These are phyloP conservation scores for Cricetomys ansorgei DNA, from an alignment of 2,113 vertebrate genomes.

Conservation along the genomic window DNA sequence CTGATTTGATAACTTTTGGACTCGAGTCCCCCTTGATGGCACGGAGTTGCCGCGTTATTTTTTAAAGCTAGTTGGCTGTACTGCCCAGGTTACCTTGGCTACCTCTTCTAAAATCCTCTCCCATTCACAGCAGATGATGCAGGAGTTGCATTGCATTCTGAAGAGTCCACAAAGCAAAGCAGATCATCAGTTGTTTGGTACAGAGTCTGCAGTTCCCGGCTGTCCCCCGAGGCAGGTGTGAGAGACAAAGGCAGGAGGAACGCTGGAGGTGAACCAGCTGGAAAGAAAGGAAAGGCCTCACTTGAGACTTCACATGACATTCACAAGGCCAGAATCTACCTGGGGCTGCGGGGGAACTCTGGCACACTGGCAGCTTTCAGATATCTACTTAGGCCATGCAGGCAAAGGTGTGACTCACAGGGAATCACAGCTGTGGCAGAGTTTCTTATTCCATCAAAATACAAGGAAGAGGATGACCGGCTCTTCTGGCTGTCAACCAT, in stretches of 20 bases:
- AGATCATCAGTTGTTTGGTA: no score
- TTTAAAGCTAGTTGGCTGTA: no score
- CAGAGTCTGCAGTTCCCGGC: background rate
- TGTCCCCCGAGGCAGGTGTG: background rate
- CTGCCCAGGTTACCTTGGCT: no score
- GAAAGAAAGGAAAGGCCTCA: background rate
- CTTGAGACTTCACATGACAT: background rate
- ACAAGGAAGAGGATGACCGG: background rate
- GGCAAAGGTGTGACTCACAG: background rate
- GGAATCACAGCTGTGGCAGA: background rate
- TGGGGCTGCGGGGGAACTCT: background rate
- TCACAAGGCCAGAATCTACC: background rate
- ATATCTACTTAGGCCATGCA: background rate
- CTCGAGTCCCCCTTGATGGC: no score
- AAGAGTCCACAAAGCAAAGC: no score
- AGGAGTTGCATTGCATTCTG: no score
- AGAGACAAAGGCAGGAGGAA: background rate
- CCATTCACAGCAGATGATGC: no score
- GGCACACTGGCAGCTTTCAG: background rate
- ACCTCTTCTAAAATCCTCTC: no score
- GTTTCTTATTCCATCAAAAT: background rate
- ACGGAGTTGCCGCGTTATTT: no score
- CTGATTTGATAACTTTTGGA: no score
- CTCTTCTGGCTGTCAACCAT: background rate
- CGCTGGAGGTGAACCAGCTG: background rate